Conservation (phyloP, 2,113 vertebrate genomes). For the Pontoporia blainvillei region DNA sequence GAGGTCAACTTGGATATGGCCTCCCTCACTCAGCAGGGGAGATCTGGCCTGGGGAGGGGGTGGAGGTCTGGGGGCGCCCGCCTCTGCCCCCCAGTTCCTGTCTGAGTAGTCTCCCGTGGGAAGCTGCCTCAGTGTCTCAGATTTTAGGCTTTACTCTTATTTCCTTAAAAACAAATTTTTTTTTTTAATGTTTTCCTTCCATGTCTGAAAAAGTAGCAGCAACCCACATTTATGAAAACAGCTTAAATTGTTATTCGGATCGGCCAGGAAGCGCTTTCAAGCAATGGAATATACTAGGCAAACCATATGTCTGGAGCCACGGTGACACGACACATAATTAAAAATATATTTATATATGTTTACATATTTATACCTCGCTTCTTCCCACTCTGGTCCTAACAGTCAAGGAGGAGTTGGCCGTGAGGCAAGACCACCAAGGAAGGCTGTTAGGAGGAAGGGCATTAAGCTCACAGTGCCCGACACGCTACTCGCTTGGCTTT, state of each 20-base stretch:
- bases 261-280: constrained; percentile 38
- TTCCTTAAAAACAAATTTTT: not conserved
- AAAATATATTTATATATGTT: constrained; percentile 74
- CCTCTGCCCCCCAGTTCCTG: not conserved
- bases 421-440: not conserved
- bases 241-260: not conserved
- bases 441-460: not conserved
- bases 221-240: constrained; percentile 42
- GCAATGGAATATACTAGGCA: constrained; percentile 35
- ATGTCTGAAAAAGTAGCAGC: constrained; percentile 57
- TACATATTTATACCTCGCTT: constrained; percentile 66
- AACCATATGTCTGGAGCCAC: constrained; percentile 39
- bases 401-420: not conserved
- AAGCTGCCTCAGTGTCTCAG: not conserved
- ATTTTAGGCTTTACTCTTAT: constrained; percentile 38
- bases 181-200: constrained; percentile 49
- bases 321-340: constrained; percentile 55
- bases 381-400: constrained; percentile 24
- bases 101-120: not conserved
- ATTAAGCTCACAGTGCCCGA: accelerated
- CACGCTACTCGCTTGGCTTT: accelerated
- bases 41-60: not conserved
- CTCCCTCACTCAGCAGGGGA: not conserved
- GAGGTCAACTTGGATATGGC: not conserved
- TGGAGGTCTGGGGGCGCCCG: not conserved